phyloP scores from a whole-genome alignment of 2,113 vertebrate species.

The Tragulus kanchil region DNA sequence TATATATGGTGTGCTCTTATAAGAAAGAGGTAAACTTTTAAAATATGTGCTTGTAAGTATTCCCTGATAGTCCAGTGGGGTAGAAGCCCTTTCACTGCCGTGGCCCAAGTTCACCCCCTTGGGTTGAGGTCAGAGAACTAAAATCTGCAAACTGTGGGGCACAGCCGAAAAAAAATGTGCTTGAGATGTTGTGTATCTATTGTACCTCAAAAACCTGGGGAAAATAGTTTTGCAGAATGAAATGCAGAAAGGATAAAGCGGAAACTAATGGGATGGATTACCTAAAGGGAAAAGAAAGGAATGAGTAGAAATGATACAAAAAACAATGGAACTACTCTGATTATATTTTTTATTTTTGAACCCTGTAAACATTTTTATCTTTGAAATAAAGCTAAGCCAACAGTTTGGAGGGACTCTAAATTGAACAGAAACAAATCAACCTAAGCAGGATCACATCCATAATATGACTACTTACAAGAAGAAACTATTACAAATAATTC shows the following conservation, averaged over 20 bases:
- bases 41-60: background rate
- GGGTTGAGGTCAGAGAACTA: background rate
- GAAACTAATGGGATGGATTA: background rate
- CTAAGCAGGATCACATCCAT: background rate
- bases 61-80: background rate
- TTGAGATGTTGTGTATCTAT: background rate
- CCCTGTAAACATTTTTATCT: background rate
- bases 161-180: background rate
- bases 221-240: background rate
- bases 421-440: background rate
- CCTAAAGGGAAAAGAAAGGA: background rate
- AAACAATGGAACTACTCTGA: background rate
- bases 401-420: background rate
- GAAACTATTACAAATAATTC: background rate
- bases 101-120: background rate
- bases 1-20: background rate
- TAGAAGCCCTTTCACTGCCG: background rate
- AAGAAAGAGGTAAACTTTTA: background rate
- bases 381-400: background rate
- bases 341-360: background rate
- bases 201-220: background rate
- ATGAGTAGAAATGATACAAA: background rate
- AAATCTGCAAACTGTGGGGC: background rate
- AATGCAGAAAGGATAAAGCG: background rate
- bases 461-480: background rate